Evolutionary conservation across 2,888 invertebrate species (phyloP), one percentile per base, ranked within the genome.

Genomic region (Sylvicola fuscatus): DNA sequence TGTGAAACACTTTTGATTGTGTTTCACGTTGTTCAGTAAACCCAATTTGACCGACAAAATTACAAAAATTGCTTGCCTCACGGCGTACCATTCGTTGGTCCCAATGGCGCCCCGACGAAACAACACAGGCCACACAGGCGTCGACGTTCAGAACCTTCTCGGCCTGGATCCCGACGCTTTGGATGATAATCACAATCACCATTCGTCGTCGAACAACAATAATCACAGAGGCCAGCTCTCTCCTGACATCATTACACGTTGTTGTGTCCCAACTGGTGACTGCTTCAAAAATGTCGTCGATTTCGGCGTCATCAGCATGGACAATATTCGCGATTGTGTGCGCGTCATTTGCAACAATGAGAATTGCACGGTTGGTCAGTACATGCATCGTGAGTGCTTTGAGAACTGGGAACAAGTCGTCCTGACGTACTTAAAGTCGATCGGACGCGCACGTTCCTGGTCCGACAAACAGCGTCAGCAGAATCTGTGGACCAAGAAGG

Each of bases 401-500:
- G 86, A 89, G 45, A 72, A 77, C 47, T 95, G 90, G 89, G 92
- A 95, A 61, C 77, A 77, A 56, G 70, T 78, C 27, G 82, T 93
- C 38, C 66, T 93, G 45, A 77, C 80, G 36, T 87, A 84, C 52
- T 66, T 95, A 40, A 84, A 89, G 56, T 79, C 83, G 27, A 86
- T 86, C 61, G 89, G 90, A 34, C 65, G 92, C 27, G 90, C 92
- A 3, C 68, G 92, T 14, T 84, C 83, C 44, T 93, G 93, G 93
- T 89, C 89, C 27, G 92, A 93, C 55, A 70, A 89, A 39, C 93
- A 93, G 57, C 70, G 92, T 17, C 74, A 80, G 48, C 92, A 93
- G 62, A 93, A 93, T 60, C 62, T 95, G 39, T 95, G 95, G 95
- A 90, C 92, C 38, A 93, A 93, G 61, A 92, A 92, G 59, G 93